Evolutionary conservation across 2,888 invertebrate genomes (phyloP).

Genomic region (Cenopis cana): DNA sequence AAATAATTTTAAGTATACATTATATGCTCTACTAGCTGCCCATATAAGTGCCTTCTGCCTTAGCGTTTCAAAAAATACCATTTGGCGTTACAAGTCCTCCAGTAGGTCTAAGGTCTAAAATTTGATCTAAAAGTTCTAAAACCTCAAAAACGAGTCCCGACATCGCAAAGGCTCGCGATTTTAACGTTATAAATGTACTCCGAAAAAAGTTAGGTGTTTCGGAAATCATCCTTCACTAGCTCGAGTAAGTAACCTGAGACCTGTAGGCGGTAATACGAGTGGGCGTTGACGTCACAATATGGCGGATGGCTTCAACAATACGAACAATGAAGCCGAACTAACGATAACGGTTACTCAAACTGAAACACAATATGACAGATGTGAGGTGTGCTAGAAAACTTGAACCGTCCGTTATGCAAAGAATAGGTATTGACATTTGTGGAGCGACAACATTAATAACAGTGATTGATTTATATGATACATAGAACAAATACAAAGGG

Average conservation of each 20-base stretch:
- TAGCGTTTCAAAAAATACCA: too few relatives aligned
- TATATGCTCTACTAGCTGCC: too few relatives aligned
- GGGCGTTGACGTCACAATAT: constrained; percentile 17
- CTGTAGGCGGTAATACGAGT: constrained; percentile 15
- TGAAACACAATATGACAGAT: constrained; percentile 27
- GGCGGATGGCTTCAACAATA: constrained; percentile 29
- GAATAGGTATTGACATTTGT: constrained; percentile 5
- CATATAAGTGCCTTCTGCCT: too few relatives aligned
- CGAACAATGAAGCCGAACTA: constrained; percentile 26
- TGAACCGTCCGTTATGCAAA: constrained; percentile 11
- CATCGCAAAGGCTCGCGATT: too few relatives aligned
- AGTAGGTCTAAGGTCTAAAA: too few relatives aligned
- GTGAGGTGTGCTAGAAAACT: constrained; percentile 1
- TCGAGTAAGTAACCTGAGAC: constrained; percentile 2
- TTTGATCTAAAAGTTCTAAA: too few relatives aligned
- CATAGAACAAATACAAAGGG: too few relatives aligned
- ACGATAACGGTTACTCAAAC: constrained; percentile 35
- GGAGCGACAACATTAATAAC: constrained; percentile 16
- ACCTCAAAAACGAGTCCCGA: too few relatives aligned
- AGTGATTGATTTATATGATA: constrained; percentile 29
- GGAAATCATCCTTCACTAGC: background rate
- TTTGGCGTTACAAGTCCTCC: too few relatives aligned
- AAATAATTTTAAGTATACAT: too few relatives aligned
- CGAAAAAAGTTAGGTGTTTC: background rate
- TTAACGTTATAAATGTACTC: too few relatives aligned